Percentiles rank a stretch among this genome's conserved stretches.
These are phyloP conservation scores for Melieria picta DNA, from an alignment of 2,888 invertebrate genomes.

Conservation along the genomic window DNA sequence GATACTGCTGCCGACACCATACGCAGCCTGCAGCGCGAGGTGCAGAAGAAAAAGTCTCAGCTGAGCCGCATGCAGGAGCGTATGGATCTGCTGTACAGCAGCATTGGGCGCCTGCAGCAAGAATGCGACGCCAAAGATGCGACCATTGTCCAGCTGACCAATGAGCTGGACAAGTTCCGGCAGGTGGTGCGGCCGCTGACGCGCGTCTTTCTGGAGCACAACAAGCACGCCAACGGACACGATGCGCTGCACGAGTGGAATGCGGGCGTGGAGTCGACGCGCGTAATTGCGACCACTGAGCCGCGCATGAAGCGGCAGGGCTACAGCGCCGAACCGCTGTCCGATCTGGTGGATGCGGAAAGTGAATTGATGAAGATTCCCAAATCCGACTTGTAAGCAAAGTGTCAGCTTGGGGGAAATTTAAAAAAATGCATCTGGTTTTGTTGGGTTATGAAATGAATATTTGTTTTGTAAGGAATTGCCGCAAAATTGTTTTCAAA, in stretches of 20 bases:
- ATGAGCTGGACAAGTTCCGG: constrained; percentile 87
- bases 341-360: constrained; percentile 68
- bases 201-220: constrained; percentile 72
- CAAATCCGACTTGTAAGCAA: constrained; percentile 66
- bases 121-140: constrained; percentile 74
- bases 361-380: constrained; percentile 75
- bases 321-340: constrained; percentile 80
- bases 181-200: constrained; percentile 78
- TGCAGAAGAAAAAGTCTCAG: constrained; percentile 50
- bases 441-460: too few relatives aligned
- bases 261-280: constrained; percentile 70
- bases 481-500: too few relatives aligned
- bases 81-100: constrained; percentile 54
- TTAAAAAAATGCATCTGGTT: too few relatives aligned
- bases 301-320: constrained; percentile 74
- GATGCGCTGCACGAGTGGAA: constrained; percentile 66
- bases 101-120: constrained; percentile 53
- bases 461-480: too few relatives aligned
- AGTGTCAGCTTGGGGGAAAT: too few relatives aligned
- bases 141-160: constrained; percentile 80
- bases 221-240: constrained; percentile 43
- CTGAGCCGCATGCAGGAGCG: constrained; percentile 54
- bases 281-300: constrained; percentile 68
- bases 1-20: constrained; percentile 38
- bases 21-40: constrained; percentile 47